Evolutionary conservation across 2,888 invertebrate genomes (phyloP), one percentile per base, ranked within the genome.

Genomic region (Latrodectus hesperus): DNA sequence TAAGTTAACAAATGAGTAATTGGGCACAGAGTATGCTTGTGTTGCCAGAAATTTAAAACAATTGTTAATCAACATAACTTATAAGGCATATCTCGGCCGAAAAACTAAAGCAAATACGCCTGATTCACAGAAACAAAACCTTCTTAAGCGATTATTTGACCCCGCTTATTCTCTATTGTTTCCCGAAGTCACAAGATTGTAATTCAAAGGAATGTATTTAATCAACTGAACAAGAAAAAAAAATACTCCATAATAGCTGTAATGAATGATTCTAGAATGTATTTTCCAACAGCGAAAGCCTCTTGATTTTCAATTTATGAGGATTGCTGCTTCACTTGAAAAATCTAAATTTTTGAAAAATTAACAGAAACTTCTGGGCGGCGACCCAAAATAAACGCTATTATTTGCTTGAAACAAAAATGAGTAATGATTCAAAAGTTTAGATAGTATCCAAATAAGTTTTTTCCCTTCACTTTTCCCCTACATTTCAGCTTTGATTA

Each of bases 361-460:
- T 75, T 79, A 79, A 70, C 74, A 72, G 55, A 67, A 65, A 68
- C 75, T 75, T 70, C 53, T 26, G 51, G 38, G 22, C 17, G 22
- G 38, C 60, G 79, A 76, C 68, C 70, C 60, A 70, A 75, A 85
- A 79, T 85, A 75, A 85, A 65, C 74, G 79, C 79, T 85, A 85
- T 79, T 85, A 85, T 85, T 85, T 70, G 74, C 68, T 55, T 17
- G 10, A 55, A 26, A 60, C 52, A 64, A 70, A 67, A 68, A 85
- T 79, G 79, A 85, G 64, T 85, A 85, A 85, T 79, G 85, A 70
- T 68, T 79, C 70, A 52, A 70, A 85, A 85, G 74, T 85, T 85
- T 68, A 79, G 74, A 79, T 79, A 79, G 79, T 73, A 70, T n/a
- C 14, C 60, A 38, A 72, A 16, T 53, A 53, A 78, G 26, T 67